These are phyloP conservation scores for Gambelia wislizenii DNA, from an alignment of 2,797 vertebrate species.

Conservation along the genomic window DNA sequence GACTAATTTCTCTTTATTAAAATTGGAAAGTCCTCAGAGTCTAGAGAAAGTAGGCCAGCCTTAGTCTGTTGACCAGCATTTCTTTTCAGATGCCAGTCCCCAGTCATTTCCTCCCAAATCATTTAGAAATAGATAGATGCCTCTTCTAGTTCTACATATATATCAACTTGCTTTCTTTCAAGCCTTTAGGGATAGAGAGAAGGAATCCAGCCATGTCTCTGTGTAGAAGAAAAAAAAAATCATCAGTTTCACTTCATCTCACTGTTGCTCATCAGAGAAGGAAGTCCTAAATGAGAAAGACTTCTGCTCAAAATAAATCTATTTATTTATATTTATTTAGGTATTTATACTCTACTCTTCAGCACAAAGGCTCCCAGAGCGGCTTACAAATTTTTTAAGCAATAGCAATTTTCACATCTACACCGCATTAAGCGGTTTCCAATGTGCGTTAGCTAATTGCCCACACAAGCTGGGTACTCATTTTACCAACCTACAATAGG, in stretches of 20 bases:
- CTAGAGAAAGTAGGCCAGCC: background rate
- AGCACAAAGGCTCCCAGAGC: no score
- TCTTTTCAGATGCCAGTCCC: background rate
- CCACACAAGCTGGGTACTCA: no score
- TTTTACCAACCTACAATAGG: no score
- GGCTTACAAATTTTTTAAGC: no score
- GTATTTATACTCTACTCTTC: no score
- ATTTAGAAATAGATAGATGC: background rate
- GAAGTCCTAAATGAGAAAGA: no score
- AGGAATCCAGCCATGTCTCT: background rate
- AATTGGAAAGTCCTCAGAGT: background rate
- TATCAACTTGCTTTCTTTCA: background rate
- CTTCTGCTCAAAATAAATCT: background rate
- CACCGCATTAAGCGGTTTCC: no score
- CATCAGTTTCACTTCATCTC: background rate
- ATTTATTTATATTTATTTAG: no score
- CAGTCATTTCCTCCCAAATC: background rate
- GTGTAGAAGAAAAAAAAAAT: background rate
- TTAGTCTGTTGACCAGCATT: background rate
- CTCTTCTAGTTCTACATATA: background rate
- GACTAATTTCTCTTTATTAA: background rate
- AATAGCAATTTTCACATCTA: no score
- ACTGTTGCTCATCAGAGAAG: background rate
- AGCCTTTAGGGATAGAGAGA: background rate
- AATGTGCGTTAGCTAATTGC: no score